Base-by-base conservation (phyloP, 1,140 invertebrate species). In the Drosophila tsacasi region DNA sequence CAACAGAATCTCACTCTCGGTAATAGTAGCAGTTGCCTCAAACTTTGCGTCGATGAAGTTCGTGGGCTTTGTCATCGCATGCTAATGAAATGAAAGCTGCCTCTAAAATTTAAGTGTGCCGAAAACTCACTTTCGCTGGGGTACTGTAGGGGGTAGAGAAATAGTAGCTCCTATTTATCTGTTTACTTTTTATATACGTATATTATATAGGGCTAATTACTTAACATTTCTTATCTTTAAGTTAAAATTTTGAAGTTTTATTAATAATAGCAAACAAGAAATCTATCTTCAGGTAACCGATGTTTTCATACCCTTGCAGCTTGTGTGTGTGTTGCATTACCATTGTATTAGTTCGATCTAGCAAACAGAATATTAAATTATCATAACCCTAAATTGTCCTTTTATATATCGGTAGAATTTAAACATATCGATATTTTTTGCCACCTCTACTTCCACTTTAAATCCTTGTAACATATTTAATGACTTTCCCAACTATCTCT, bases 31-130 rank as follows among this genome's bases (percentile, higher is more conserved):
- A 40, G 42, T 61, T 44, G 30, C 37, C 15, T 7, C 19, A 44
- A 55, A 64, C 37, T 47, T 55, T 30, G 17, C 15, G 40, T 1
- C 30, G 8, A 50, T 19, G 10, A 47, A 46, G 44, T 49, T 68
- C 8, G 7, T 32, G 35, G 37, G 54, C 44, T 30, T 44, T 78
- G 54, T 54, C 54, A 44, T 42, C 25, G 76, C 60, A 59, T 79
- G 76, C 59, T 72, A 65, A 73, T 79, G 66, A 65, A 79, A 72
- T 42, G 40, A 72, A 78, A 77, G 55, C 42, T 25, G 40, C 23
- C 66, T 42, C 76, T 78, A 72, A 78, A 72, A 65, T 72, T 44
- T 72, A 60, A 71, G 75, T 79, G 75, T 61, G 25, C 21, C 42
- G n/a, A 23, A n/a, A 25, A 39, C 17, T 25, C 46, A 47, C 27